These are phyloP conservation scores for Chunga burmeisteri DNA, from an alignment of 2,113 vertebrate genomes.

Conservation along the genomic window DNA sequence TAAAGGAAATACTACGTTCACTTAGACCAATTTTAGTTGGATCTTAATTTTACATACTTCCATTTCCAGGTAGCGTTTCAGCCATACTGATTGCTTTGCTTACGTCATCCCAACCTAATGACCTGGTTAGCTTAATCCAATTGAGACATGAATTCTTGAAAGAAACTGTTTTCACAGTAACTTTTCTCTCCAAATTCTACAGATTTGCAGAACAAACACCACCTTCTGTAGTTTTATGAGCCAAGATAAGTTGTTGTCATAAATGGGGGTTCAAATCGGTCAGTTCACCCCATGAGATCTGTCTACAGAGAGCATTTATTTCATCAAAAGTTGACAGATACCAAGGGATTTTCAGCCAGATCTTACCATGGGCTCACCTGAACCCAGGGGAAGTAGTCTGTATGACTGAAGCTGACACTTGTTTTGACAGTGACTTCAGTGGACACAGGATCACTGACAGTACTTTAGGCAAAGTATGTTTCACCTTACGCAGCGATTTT, in stretches of 20 bases:
- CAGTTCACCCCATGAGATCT: background rate
- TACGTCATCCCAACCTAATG: background rate
- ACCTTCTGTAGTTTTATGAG: background rate
- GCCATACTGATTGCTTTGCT: background rate
- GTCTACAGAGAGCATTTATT: background rate
- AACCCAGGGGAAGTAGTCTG: background rate
- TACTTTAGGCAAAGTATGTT: background rate
- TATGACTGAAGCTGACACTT: background rate
- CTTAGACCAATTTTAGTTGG: background rate
- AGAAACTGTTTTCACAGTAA: background rate
- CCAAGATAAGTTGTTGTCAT: background rate
- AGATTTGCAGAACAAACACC: background rate
- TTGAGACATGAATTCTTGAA: background rate
- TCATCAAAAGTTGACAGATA: background rate
- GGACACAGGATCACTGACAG: background rate
- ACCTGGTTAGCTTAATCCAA: background rate
- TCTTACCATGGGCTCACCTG: background rate
- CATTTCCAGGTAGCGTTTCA: background rate
- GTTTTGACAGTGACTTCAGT: background rate
- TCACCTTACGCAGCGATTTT: background rate
- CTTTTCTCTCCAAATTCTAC: background rate
- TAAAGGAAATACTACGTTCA: background rate
- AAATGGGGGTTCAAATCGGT: background rate
- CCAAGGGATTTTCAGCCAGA: fast-evolving
- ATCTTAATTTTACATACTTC: background rate